Evolutionary conservation across 1,140 invertebrate genomes (phyloP), one percentile per base, ranked within the genome.

Genomic region (Neodiprion fabricii): DNA sequence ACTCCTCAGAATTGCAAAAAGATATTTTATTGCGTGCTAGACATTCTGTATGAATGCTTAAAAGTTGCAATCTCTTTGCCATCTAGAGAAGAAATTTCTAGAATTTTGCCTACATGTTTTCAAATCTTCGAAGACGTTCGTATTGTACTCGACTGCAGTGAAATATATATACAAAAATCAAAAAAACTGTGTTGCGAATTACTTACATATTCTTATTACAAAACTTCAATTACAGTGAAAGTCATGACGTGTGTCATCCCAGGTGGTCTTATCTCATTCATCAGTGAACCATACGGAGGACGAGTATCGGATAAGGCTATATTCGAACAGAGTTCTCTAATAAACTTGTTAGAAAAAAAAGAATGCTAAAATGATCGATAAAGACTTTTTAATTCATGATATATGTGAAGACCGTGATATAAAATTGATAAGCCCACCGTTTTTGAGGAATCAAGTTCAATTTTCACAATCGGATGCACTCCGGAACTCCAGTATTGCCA

Each of bases 191-290:
- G 67, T 11, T 80, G 78, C 70, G 48, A 71, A 66, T 23, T 77
- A 7, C 7, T 12, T 72, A 53, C 72, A 12, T 84, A 80, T 76
- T 84, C 82, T 9, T 67, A 73, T 2, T 87, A 76, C 50, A 78
- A 87, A 82, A 72, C 73, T 72, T 61, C 65, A 21, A 75, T 78
- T 61, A 87, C 84, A 9, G 73, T 79, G 9, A 88, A 86, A 77
- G 78, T 79, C 67, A 76, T 87, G 69, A 79, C 84, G 28, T 80
- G 80, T 9, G 79, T 86, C 40, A 75, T 80, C 28, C 86, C 75
- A 21, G 74, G 48, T 61, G 84, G 84, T 40, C 48, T 80, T n/a
- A 81, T 86, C 50, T 75, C 72, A n/a, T 88, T 79, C 77, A 50
- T 85, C 5, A 83, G 79, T 9, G 69, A 79, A 21, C 72, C 69